Percentiles rank a stretch among this genome's conserved stretches.
Conservation (phyloP, 2,797 vertebrate species). For the Neosilurus mollespiculum region DNA sequence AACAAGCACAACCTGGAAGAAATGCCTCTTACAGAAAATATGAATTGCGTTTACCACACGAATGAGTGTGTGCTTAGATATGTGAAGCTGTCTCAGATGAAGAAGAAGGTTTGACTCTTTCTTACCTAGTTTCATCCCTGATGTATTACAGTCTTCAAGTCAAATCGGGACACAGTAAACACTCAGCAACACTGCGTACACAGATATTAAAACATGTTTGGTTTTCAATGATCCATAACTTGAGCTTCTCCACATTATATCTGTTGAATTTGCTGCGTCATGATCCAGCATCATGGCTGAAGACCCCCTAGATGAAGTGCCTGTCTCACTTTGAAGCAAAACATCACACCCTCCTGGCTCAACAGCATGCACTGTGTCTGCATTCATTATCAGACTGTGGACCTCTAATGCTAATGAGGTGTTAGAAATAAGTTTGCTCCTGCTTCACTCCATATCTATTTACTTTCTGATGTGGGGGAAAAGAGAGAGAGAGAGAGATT, state of each 20-base stretch:
- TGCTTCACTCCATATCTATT: constrained; percentile 7
- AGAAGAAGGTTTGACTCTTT: not conserved
- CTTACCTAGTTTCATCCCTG: not conserved
- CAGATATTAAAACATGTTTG: constrained; percentile 37
- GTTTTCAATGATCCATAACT: constrained; percentile 24
- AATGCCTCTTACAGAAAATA: not conserved
- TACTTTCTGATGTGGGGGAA: not conserved
- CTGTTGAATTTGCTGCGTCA: constrained; percentile 36
- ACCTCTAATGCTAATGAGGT: constrained; percentile 32
- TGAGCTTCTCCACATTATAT: constrained; percentile 19
- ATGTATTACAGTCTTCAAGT: constrained; percentile 24
- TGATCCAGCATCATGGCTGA: constrained; percentile 36
- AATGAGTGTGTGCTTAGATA: not conserved
- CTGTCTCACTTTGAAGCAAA: constrained; percentile 3
- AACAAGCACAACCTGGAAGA: not conserved
- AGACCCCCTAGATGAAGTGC: constrained; percentile 12
- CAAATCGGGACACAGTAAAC: constrained; percentile 21
- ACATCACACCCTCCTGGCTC: constrained; percentile 18
- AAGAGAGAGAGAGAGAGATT: constrained; percentile 3
- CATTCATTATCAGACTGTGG: constrained; percentile 17
- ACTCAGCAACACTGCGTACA: constrained; percentile 33
- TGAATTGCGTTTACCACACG: not conserved
- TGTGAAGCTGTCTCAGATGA: not conserved
- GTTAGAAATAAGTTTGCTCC: constrained; percentile 4
- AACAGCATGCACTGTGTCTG: not conserved